Conservation (phyloP, 2,888 invertebrate species). For the Allophyes oxyacanthae region DNA sequence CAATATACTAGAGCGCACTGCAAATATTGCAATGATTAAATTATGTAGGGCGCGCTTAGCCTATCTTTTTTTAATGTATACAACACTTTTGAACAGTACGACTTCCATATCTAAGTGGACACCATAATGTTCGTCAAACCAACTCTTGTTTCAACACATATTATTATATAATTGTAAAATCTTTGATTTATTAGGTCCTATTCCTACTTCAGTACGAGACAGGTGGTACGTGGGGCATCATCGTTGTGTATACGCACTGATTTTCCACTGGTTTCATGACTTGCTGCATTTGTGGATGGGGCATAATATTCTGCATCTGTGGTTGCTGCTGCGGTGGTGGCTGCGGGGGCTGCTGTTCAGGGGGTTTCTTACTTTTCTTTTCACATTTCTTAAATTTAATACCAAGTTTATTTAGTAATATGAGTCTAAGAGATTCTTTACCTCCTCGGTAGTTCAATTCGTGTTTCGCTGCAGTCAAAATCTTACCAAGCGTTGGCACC, state of each 20-base stretch:
- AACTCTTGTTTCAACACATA: constrained; percentile 13
- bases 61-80: no score
- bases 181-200: constrained; percentile 9
- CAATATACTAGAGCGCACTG: no score
- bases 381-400: constrained; percentile 87
- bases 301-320: constrained; percentile 58
- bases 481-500: constrained; percentile 83
- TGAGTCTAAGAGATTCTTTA: constrained; percentile 82
- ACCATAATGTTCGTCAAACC: neutral
- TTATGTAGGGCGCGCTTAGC: no score
- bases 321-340: constrained; percentile 44
- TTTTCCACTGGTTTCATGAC: constrained; percentile 77
- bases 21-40: no score
- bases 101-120: no score
- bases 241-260: constrained; percentile 81
- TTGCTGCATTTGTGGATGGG: constrained; percentile 66
- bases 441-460: constrained; percentile 83
- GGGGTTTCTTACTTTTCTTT: constrained; percentile 83
- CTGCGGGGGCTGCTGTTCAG: constrained; percentile 66
- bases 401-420: constrained; percentile 82
- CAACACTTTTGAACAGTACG: no score
- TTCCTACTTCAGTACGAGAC: constrained; percentile 69
- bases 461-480: constrained; percentile 79
- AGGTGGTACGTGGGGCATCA: constrained; percentile 83
- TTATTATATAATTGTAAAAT: constrained; percentile 2